Percentiles rank a stretch among this genome's conserved stretches.
phyloP scores from a whole-genome alignment of 2,888 invertebrate genomes.

The Cistogaster globosa region DNA sequence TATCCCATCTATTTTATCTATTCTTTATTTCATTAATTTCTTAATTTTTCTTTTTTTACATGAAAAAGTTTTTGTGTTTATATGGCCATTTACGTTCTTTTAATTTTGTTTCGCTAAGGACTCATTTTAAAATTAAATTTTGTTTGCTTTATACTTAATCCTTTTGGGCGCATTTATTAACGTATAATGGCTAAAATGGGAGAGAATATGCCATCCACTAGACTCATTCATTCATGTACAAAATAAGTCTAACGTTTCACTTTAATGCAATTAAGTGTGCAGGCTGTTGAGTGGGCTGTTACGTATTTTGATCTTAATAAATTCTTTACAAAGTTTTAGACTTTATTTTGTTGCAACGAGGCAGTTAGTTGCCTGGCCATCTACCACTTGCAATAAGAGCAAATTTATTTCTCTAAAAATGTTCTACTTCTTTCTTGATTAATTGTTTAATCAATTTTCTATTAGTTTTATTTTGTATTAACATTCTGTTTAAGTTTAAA shows the following conservation, averaged over 20 bases:
- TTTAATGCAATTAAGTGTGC: slow-evolving; percentile 70
- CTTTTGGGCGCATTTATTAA: slow-evolving; percentile 57
- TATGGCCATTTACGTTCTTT: slow-evolving; percentile 43
- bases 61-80: slow-evolving; percentile 3
- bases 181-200: not conserved
- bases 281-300: slow-evolving; percentile 27
- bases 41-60: not conserved
- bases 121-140: slow-evolving; percentile 44
- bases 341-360: slow-evolving; percentile 6
- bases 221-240: not conserved
- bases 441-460: slow-evolving; percentile 27
- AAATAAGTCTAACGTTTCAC: slow-evolving; percentile 50
- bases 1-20: not conserved
- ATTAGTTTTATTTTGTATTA: not conserved
- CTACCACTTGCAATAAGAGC: slow-evolving; percentile 20
- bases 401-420: slow-evolving; percentile 6
- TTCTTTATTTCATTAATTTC: slow-evolving; percentile 1
- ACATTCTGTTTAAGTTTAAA: not conserved
- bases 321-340: slow-evolving; percentile 34
- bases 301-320: slow-evolving; percentile 8
- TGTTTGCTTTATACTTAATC: slow-evolving; percentile 67
- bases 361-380: not conserved
- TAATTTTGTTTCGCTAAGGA: slow-evolving; percentile 54
- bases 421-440: slow-evolving; percentile 23
- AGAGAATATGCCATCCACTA: not conserved